Conservation (phyloP, 2,113 vertebrate species). For the Puntigrus tetrazona region DNA sequence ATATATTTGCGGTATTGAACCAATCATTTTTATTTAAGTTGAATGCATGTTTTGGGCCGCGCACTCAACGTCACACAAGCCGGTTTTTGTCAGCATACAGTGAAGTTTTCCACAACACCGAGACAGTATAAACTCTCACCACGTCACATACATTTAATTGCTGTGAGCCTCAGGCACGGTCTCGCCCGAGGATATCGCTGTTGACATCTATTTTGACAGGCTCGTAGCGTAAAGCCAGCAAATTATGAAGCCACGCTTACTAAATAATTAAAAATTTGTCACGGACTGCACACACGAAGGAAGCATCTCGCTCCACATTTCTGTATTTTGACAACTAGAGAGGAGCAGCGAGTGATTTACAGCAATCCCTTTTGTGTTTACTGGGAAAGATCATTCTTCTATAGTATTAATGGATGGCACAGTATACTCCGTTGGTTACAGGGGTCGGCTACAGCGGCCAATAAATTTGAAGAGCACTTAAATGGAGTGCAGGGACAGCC, state of each 20-base stretch:
- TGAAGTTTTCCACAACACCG: neutral
- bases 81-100: neutral
- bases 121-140: neutral
- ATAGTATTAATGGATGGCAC: constrained; percentile 57
- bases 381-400: constrained; percentile 33
- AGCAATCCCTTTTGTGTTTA: neutral
- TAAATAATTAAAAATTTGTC: constrained; percentile 7
- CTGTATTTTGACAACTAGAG: constrained; percentile 13
- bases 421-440: constrained; percentile 58
- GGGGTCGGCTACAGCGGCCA: constrained; percentile 72
- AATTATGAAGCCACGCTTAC: neutral
- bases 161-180: neutral
- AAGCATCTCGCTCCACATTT: constrained; percentile 15
- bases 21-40: too few relatives aligned
- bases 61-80: too few relatives aligned
- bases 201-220: constrained; percentile 10
- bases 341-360: neutral
- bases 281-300: neutral
- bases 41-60: neutral
- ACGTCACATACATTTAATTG: neutral
- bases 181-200: constrained; percentile 10
- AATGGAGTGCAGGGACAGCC: constrained; percentile 71
- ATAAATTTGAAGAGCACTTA: constrained; percentile 77
- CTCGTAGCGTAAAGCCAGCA: neutral
- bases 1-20: too few relatives aligned